Evolutionary conservation across 2,797 vertebrate genomes (phyloP), one percentile per base, ranked within the genome.

Genomic region (Sebastes aleutianus): DNA sequence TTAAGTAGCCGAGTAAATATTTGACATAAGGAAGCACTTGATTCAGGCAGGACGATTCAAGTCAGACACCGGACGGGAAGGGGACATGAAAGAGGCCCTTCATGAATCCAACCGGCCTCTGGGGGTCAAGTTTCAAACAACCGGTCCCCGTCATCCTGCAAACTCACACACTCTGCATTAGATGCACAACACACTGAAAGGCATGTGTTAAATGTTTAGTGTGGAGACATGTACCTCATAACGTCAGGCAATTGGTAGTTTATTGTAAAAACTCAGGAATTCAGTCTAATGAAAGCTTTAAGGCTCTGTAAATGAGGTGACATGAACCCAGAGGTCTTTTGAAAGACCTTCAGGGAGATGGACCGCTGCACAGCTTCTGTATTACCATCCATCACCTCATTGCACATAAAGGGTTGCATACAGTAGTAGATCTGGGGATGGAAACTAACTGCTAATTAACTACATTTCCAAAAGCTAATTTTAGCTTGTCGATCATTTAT

Each of bases 1-100:
- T 88, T 89, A 90, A 92, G 90, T 70, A 80, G 74, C 58, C 75
- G 68, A 67, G 91, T 87, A 92, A 95, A 95, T 89, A 89, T 80
- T 90, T 88, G 87, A 85, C 93, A 95, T 93, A 93, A 95, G 93
- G 94, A 95, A 95, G 87, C 89, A 91, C 87, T 95, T 93, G 92
- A 94, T 93, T 91, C 83, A 82, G 57, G 58, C 86, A 69, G 80
- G 89, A 91, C 50, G 67, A 88, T 91, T 92, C 76, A 71, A 86
- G 84, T 80, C 85, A 71, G 92, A 90, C 91, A 86, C 86, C 73
- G 90, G 90, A 93, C 87, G 88, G 89, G 81, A 88, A 88, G 78
- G 86, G 87, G 76, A 92, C 91, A 85, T 93, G 88, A 93, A 94
- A 95, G 93, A 91, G 85, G 79, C 77, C 92, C 92, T 93, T 93